These are phyloP conservation scores for Eurytemora carolleeae DNA, from an alignment of 1,140 invertebrate genomes.

Conservation along the genomic window DNA sequence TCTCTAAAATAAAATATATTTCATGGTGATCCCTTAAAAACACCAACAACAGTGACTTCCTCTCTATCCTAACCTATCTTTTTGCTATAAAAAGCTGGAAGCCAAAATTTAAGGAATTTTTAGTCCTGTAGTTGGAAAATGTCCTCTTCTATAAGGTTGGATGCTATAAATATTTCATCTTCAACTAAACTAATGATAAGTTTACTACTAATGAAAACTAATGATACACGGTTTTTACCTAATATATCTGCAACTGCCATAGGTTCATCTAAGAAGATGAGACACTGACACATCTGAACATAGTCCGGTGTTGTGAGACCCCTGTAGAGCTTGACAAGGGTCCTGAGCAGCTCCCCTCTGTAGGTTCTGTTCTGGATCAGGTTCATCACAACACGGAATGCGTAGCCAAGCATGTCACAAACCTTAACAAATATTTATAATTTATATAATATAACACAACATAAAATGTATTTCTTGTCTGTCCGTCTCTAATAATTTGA, in stretches of 20 bases:
- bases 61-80: constrained; percentile 3
- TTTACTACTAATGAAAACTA: too few species aligned
- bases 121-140: too few species aligned
- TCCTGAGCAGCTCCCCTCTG: constrained; percentile 63
- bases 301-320: constrained; percentile 27
- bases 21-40: too few species aligned
- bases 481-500: too few species aligned
- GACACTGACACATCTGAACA: constrained; percentile 54
- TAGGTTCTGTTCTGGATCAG: constrained; percentile 81
- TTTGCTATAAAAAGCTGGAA: not conserved
- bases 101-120: too few species aligned
- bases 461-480: too few species aligned
- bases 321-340: constrained; percentile 74
- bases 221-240: too few species aligned
- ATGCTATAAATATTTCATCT: too few species aligned
- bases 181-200: too few species aligned
- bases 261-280: constrained; percentile 88
- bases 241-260: constrained; percentile 70
- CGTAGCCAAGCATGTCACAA: constrained; percentile 72
- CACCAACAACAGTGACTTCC: constrained; percentile 19
- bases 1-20: too few species aligned
- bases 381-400: constrained; percentile 86
- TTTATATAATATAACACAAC: too few species aligned
- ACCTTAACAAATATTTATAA: constrained; percentile 68
- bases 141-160: too few species aligned